Evolutionary conservation across 2,113 vertebrate species (phyloP), one percentile per base, ranked within the genome.

Genomic region (Lampris megalopsis): DNA sequence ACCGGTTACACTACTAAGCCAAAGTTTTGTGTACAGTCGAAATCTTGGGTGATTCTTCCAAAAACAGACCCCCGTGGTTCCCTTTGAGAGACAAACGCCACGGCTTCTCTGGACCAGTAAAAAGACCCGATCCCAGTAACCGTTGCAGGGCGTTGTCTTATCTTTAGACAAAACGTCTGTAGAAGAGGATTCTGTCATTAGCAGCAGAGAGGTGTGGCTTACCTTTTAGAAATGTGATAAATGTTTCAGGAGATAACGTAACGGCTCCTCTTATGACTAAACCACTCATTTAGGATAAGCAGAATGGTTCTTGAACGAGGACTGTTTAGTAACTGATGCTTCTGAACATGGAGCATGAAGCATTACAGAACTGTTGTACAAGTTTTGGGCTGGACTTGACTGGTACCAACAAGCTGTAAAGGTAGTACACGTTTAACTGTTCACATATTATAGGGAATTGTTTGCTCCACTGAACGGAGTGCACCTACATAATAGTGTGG

Each of bases 281-380:
- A 63, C 6, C 3, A 56, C 37, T 11, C 13, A 75, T 90, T 85
- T 81, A 71, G 48, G 6, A 4, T 86, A 87, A 63, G 71, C 71
- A 43, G 42, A 80, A 1, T 50, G 81, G 59, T 84, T 79, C 42
- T 60, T 61, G 61, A 38, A 63, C 77, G 67, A 73, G n/a, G 59
- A 80, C 73, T 86, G 71, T 90, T 88, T 76, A 75, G 71, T 60
- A 60, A 79, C 36, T 48, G 9, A 79, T 80, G 65, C 62, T 86
- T 86, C 83, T 85, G 45, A 79, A 54, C 63, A 82, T 81, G 73
- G 79, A 84, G 65, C 71, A 89, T 85, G 84, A 86, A 92, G 87
- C 62, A 81, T 49, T 79, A 61, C 62, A 57, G 73, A 86, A 36
- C 2, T 6, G 63, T 65, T 37, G 5, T 5, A 1, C 52, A 1